Evolutionary conservation across 2,888 invertebrate species (phyloP).

Genomic region (Epistrophe eligans): DNA sequence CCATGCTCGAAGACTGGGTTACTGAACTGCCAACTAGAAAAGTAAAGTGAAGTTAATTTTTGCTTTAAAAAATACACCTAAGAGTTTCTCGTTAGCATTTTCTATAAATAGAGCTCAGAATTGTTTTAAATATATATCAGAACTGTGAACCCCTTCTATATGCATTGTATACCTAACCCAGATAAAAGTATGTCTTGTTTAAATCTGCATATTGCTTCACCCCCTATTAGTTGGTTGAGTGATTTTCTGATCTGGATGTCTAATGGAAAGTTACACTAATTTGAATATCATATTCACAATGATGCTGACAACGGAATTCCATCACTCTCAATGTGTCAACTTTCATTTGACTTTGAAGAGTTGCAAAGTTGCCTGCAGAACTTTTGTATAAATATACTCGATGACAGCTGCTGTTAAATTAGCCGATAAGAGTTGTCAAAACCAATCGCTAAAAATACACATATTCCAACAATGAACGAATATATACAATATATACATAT

Average conservation of each 20-base stretch:
- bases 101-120: not conserved
- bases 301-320: constrained; percentile 25
- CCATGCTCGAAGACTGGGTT: constrained; percentile 2
- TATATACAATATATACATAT: too few relatives aligned
- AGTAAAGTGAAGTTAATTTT: not conserved
- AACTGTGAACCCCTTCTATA: not conserved
- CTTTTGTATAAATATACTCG: constrained; percentile 29
- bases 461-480: constrained; percentile 38
- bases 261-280: constrained; percentile 36
- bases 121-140: not conserved
- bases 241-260: constrained; percentile 15
- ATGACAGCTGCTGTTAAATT: constrained; percentile 74
- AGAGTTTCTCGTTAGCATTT: not conserved
- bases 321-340: constrained; percentile 57
- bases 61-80: not conserved
- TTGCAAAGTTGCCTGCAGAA: constrained; percentile 31
- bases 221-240: constrained; percentile 30
- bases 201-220: not conserved
- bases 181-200: not conserved
- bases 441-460: constrained; percentile 48
- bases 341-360: constrained; percentile 55
- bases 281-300: constrained; percentile 43
- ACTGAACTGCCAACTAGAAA: not conserved
- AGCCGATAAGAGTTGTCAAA: constrained; percentile 75
- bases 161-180: too few relatives aligned